Evolutionary conservation across 2,888 invertebrate species (phyloP), one percentile per base, ranked within the genome.

Genomic region (Pristionchus arcanus): DNA sequence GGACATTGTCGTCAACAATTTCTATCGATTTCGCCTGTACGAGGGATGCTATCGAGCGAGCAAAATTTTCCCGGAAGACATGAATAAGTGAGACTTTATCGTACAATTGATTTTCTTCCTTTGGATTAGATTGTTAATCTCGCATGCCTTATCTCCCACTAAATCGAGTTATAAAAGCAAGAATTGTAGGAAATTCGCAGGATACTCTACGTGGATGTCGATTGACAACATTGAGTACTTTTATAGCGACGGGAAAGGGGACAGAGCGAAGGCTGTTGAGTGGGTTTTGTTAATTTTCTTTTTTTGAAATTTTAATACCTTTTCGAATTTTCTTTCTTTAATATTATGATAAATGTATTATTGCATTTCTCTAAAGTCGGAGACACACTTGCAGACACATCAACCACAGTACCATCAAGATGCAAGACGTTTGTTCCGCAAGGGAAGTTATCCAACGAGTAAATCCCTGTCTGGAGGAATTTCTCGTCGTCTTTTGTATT

Each of bases 31-130:
- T 28, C 81, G 81, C 81, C 11, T 81, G n/a, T 81, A 28, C 9
- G 81, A 81, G 28, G 81, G 81, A 0, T 81, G 81, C 81, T 81
- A 81, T 81, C 81, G 81, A 19, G 81, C 81, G 0, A 28, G 19
- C 7, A n/a, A 5, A 16, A 2, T 28, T 0, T 81, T 81, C 25
- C 53, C 81, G 0, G 49, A 81, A 7, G 49, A 81, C 15, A 11
- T 49, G 49, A 49, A 81, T 16, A 81, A 49, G 81, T 81, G 16
- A 11, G 81, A 28, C 1, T n/a, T n/a, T n/a, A n/a, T n/a, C n/a
- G n/a, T 0, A 28, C 7, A 9, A 25, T 42, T 34, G 74, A 74
- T 42, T 31, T 37, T 74, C 42, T 21, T 13, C 74, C 3, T 34
- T 34, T 34, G 31, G 31, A 74, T 1, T 4, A 68, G 28, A 68